Evolutionary conservation across 2,888 invertebrate species (phyloP), one percentile per base, ranked within the genome.

Genomic region (Torymus texanus): DNA sequence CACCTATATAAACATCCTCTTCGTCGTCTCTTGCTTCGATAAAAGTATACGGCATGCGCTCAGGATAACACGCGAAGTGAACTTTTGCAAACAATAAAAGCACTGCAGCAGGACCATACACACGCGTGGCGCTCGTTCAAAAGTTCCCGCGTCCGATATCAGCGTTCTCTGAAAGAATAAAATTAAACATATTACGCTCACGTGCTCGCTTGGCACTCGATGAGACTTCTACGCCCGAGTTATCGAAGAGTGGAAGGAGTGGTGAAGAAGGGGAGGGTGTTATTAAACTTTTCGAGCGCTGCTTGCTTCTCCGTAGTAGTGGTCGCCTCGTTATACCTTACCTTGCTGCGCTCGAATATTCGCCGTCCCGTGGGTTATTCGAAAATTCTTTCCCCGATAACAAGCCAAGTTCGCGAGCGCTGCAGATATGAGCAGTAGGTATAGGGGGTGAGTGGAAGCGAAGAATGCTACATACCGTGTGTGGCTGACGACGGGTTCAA

Each of bases 351-450:
- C 61, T 66, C 53, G 77, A 74, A 53, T 72, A 59, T 56, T 72
- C 63, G 13, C 53, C 14, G 10, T 13, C 21, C n/a, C 74, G 41
- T 11, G 50, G 73, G 74, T 61, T 61, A 71, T 75, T 79, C 18
- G 55, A 72, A 72, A 72, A 79, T 75, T 79, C 71, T 61, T 75
- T 16, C 13, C n/a, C 18, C 67, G 72, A 67, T 80, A 76, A 80
- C 72, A 67, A 80, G 75, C 21, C 73, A 68, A 76, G 80, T 80
- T 80, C 11, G 4, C 12, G 59, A 41, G 41, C 41, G 0, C 41
- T 41, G 41, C 41, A 10, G 56, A 24, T 55, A 41, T 51, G 18
- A 62, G 16, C 3, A 18, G 13, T 61, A 59, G 14, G 67, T 51
- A 4, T 18, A n/a, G 8, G 50, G 13, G n/a, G 41, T 41, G 8